Percentiles rank a stretch among this genome's conserved stretches.
phyloP scores from a whole-genome alignment of 1,140 invertebrate species.

The Drosophila gunungcola region DNA sequence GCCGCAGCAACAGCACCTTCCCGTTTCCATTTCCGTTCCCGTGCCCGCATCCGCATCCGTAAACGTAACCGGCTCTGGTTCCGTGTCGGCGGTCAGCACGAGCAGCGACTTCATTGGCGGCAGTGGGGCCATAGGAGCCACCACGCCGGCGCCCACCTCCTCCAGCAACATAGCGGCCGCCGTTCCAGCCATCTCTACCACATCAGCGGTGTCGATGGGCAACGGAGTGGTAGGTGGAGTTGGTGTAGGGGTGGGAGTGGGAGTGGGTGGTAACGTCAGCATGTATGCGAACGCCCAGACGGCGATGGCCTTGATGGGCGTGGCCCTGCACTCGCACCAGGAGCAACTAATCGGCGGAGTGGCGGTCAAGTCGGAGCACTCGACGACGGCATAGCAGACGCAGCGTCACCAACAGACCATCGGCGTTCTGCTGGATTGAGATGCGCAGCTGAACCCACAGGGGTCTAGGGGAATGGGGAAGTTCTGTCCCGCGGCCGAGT shows the following conservation, averaged over 20 bases:
- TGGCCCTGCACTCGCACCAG: conserved; percentile 58
- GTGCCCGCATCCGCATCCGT: conserved; percentile 12
- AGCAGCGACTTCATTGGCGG: conserved; percentile 69
- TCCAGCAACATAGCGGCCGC: conserved; percentile 60
- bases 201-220: conserved; percentile 33
- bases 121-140: conserved; percentile 50
- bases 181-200: conserved; percentile 62
- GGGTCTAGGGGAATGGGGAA: neutral
- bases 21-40: conserved; percentile 10
- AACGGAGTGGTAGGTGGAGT: conserved; percentile 31
- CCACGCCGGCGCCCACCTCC: conserved; percentile 58
- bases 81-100: conserved; percentile 60
- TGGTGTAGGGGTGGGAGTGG: conserved; percentile 11
- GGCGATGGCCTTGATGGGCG: conserved; percentile 76
- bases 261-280: conserved; percentile 48
- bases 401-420: conserved; percentile 31
- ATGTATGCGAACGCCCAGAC: conserved; percentile 73
- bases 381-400: conserved; percentile 74
- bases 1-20: conserved; percentile 20
- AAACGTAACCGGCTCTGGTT: conserved; percentile 8
- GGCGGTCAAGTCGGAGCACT: conserved; percentile 70
- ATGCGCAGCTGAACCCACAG: conserved; percentile 13
- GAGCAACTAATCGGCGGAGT: conserved; percentile 57
- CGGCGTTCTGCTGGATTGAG: conserved; percentile 51
- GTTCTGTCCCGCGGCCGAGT: neutral